Evolutionary conservation across 2,113 vertebrate species (phyloP).

Genomic region (Zeus faber): DNA sequence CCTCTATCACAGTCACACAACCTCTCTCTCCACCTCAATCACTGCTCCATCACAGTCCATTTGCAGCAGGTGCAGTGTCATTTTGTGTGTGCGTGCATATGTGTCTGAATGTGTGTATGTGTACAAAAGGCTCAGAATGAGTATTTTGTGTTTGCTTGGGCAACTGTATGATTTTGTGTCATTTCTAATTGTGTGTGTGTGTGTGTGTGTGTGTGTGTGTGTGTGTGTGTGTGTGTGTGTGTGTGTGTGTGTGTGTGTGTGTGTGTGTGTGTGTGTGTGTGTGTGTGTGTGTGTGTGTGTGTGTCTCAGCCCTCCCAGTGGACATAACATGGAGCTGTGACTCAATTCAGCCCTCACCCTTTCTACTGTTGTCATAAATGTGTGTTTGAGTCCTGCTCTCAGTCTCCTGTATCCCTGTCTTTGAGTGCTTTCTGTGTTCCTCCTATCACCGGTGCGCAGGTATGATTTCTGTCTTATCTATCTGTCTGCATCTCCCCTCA

Average conservation of each 20-base stretch:
- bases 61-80: neutral
- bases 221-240: neutral
- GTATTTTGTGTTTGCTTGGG: no score
- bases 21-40: neutral
- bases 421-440: neutral
- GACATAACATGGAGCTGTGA: conserved; percentile 5
- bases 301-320: neutral
- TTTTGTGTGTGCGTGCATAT: neutral
- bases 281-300: no score
- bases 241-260: no score
- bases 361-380: no score
- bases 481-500: no score
- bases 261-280: no score
- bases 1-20: neutral
- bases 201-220: neutral
- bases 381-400: neutral
- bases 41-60: neutral
- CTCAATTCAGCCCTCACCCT: no score
- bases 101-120: no score
- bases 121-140: no score
- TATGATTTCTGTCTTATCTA: no score
- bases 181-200: neutral
- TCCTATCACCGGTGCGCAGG: no score
- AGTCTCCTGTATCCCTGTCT: neutral
- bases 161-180: neutral